phyloP scores from a whole-genome alignment of 2,797 vertebrate species.

The Sparidentex hasta region DNA sequence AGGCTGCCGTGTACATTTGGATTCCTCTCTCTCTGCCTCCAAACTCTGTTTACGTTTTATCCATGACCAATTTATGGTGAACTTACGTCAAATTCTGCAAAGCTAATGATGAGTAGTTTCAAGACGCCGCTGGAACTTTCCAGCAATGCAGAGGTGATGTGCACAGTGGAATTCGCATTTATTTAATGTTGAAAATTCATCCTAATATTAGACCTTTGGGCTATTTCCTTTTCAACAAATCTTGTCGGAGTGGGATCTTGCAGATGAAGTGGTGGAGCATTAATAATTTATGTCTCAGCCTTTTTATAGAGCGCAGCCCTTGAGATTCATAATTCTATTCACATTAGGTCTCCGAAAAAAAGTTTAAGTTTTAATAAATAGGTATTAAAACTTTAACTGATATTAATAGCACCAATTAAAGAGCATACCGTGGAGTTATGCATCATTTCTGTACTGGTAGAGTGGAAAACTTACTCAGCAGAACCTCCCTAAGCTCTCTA shows the following conservation, averaged over 20 bases:
- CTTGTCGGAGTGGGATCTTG: slow-evolving; percentile 79
- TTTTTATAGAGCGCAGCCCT: slow-evolving; percentile 86
- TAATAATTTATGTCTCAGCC: slow-evolving; percentile 84
- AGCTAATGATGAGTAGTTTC: slow-evolving; percentile 54
- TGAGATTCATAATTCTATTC: slow-evolving; percentile 86
- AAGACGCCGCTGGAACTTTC: slow-evolving; percentile 29
- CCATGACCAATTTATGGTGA: slow-evolving; percentile 47
- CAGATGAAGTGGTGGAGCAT: slow-evolving; percentile 83
- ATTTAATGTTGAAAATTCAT: slow-evolving; percentile 77
- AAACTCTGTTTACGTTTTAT: slow-evolving; percentile 63
- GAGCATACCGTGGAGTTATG: slow-evolving; percentile 76
- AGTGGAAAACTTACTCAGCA: slow-evolving; percentile 68
- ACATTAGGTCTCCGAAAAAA: slow-evolving; percentile 80
- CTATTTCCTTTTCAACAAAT: slow-evolving; percentile 82
- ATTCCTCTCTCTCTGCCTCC: slow-evolving; percentile 47
- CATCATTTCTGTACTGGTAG: slow-evolving; percentile 78
- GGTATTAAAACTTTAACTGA: slow-evolving; percentile 88
- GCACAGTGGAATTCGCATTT: slow-evolving; percentile 51
- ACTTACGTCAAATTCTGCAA: slow-evolving; percentile 39
- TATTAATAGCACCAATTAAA: slow-evolving; percentile 88
- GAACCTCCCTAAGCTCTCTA: slow-evolving; percentile 56
- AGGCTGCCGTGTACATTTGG: slow-evolving; percentile 50
- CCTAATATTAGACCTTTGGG: slow-evolving; percentile 83
- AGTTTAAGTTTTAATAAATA: slow-evolving; percentile 87
- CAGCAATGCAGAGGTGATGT: slow-evolving; percentile 34